Evolutionary conservation across 2,888 invertebrate species (phyloP).

Genomic region (Opisthograptis luteolata): DNA sequence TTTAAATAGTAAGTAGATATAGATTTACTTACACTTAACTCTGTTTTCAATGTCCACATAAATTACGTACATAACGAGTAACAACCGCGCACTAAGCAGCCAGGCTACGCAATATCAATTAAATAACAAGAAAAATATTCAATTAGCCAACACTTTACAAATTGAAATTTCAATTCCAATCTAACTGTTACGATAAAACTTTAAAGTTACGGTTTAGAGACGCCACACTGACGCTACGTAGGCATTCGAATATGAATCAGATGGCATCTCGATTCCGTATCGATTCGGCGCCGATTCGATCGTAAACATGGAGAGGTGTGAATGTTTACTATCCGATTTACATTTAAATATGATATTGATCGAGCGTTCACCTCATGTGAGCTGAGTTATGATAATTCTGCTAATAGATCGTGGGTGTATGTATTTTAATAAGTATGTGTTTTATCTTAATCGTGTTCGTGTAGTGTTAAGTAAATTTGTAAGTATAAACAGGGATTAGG

Average conservation of each 20-base stretch:
- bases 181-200: slow-evolving; percentile 4
- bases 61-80: neutral
- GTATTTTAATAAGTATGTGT: neutral
- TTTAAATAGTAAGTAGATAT: too few relatives aligned
- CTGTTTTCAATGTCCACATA: too few relatives aligned
- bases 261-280: slow-evolving; percentile 12
- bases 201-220: slow-evolving; percentile 7
- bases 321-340: slow-evolving; percentile 30
- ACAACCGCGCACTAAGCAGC: neutral
- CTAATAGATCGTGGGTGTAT: slow-evolving; percentile 10
- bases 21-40: too few relatives aligned
- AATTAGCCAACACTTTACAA: slow-evolving; percentile 19
- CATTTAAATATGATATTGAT: slow-evolving; percentile 27
- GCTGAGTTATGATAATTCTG: slow-evolving; percentile 19
- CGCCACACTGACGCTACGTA: neutral
- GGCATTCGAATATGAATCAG: slow-evolving; percentile 11
- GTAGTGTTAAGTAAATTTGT: neutral
- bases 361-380: slow-evolving; percentile 27
- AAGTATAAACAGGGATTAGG: neutral
- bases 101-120: slow-evolving; percentile 7
- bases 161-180: slow-evolving; percentile 19
- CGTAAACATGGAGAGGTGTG: slow-evolving; percentile 25
- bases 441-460: slow-evolving; percentile 1
- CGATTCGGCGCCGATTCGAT: slow-evolving; percentile 17
- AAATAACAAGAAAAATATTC: slow-evolving; percentile 13